Percentiles rank a stretch among this genome's conserved stretches.
Evolutionary conservation across 92 coral and sea anemone species (phyloP).

Genomic region (Diadumene lineata): DNA sequence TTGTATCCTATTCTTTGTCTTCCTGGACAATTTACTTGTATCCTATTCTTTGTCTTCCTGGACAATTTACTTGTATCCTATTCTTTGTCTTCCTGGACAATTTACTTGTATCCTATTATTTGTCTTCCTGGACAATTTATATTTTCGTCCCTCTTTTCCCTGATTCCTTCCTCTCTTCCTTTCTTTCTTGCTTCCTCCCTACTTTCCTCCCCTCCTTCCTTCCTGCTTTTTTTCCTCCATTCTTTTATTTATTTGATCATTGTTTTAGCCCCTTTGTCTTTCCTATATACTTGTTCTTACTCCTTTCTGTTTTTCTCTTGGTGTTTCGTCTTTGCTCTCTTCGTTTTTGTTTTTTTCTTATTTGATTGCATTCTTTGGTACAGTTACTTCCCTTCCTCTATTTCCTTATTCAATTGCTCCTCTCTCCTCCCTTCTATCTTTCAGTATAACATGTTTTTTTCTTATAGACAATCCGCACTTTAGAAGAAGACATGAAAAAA

Average conservation of each 20-base stretch:
- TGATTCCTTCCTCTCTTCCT: not conserved
- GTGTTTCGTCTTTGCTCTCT: not conserved
- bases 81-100: not conserved
- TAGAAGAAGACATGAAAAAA: conserved; percentile 77
- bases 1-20: not conserved
- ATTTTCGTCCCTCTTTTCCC: not conserved
- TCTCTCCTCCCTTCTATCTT: not conserved
- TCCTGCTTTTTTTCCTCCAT: conserved; percentile 6
- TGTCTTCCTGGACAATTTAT: not conserved
- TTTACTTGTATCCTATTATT: conserved; percentile 1
- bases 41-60: not conserved
- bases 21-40: not conserved
- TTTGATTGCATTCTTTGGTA: not conserved
- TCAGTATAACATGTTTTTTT: not conserved
- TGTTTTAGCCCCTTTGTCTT: not conserved
- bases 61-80: too few relatives aligned
- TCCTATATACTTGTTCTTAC: not conserved
- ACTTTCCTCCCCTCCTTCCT: not conserved
- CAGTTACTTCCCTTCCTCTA: not conserved
- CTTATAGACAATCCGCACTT: conserved; percentile 66
- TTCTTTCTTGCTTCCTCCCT: not conserved
- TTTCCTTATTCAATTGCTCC: not conserved
- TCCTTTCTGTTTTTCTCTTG: not conserved
- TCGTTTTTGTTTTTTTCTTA: not conserved
- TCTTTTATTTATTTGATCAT: not conserved